Evolutionary conservation across 2,113 vertebrate species (phyloP).

Genomic region (Abramis brama): DNA sequence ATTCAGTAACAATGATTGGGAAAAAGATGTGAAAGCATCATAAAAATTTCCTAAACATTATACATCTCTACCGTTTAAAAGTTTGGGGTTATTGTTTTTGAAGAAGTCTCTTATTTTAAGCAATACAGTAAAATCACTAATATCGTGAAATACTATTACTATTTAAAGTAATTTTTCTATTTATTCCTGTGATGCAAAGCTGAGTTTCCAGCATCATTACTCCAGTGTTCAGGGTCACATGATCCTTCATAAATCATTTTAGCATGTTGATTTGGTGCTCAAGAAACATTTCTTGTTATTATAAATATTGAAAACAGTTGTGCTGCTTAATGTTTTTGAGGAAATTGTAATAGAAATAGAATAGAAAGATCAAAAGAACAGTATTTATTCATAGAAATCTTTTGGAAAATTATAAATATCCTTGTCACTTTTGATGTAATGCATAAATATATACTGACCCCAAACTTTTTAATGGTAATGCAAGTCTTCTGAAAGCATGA

Average conservation of each 20-base stretch:
- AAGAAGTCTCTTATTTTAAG: too few relatives aligned
- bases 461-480: background rate
- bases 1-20: background rate
- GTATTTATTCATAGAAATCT: too few relatives aligned
- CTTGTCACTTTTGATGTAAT: too few relatives aligned
- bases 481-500: background rate
- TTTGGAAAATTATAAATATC: too few relatives aligned
- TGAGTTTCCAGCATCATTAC: background rate
- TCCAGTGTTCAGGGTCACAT: background rate
- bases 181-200: too few relatives aligned
- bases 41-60: background rate
- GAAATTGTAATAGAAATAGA: too few relatives aligned
- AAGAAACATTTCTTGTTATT: background rate
- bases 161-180: too few relatives aligned
- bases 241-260: background rate
- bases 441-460: background rate
- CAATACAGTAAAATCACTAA: too few relatives aligned
- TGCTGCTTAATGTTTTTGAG: background rate
- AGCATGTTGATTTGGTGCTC: background rate
- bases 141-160: too few relatives aligned
- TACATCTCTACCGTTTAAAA: background rate
- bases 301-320: background rate
- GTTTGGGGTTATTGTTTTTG: background rate
- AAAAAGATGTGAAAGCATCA: background rate
- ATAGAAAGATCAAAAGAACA: too few relatives aligned